Percentiles rank a stretch among this genome's conserved stretches.
Evolutionary conservation across 2,888 invertebrate genomes (phyloP).

Genomic region (Digitonthophagus gazella): DNA sequence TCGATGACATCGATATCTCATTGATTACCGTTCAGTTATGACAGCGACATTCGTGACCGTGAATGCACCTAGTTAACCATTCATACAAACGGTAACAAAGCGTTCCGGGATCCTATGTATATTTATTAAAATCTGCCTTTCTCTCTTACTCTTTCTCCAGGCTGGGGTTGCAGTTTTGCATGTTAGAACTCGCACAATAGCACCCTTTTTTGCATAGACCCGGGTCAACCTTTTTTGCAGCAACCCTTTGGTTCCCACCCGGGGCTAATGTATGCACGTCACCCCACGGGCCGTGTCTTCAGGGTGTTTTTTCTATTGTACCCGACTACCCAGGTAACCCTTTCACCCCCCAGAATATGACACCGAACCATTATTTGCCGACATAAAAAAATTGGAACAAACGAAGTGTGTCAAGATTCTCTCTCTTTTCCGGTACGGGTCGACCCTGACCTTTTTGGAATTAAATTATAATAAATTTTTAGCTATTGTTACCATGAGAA

Average conservation of each 20-base stretch:
- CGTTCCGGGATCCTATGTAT: slow-evolving; percentile 47
- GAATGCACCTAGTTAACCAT: slow-evolving; percentile 55
- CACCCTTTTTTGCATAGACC: slow-evolving; percentile 52
- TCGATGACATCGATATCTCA: slow-evolving; percentile 49
- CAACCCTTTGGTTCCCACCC: slow-evolving; percentile 50
- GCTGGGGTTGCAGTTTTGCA: slow-evolving; percentile 44
- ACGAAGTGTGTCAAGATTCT: slow-evolving; percentile 53
- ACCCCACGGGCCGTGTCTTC: slow-evolving; percentile 51
- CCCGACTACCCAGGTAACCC: slow-evolving; percentile 50
- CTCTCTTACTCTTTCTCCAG: slow-evolving; percentile 31
- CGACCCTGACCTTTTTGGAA: slow-evolving; percentile 33
- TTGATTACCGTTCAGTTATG: slow-evolving; percentile 53
- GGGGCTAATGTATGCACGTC: slow-evolving; percentile 50
- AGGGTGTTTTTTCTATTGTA: slow-evolving; percentile 52
- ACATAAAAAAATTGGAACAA: slow-evolving; percentile 50
- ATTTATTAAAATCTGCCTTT: slow-evolving; percentile 35
- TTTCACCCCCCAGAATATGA: slow-evolving; percentile 52
- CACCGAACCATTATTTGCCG: slow-evolving; percentile 50
- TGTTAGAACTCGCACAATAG: slow-evolving; percentile 46
- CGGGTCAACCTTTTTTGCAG: slow-evolving; percentile 38
- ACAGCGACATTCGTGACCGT: slow-evolving; percentile 51
- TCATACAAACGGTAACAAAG: slow-evolving; percentile 48
- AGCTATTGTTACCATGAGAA: slow-evolving; percentile 21
- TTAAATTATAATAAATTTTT: slow-evolving; percentile 34
- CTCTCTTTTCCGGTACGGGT: slow-evolving; percentile 27